These are phyloP conservation scores for Petromus typicus DNA, from an alignment of 2,113 vertebrate genomes.

Conservation along the genomic window DNA sequence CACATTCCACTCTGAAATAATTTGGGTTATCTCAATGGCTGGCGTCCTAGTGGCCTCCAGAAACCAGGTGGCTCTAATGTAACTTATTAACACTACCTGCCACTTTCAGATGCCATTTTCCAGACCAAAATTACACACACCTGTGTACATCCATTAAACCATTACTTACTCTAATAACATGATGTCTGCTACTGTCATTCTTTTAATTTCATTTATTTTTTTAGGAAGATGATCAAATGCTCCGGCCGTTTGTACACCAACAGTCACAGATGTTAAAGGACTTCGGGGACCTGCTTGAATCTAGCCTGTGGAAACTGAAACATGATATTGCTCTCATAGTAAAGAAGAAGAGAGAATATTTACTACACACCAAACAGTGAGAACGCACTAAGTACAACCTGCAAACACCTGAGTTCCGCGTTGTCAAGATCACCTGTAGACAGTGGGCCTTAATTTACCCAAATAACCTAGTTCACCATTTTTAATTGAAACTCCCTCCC, in stretches of 20 bases:
- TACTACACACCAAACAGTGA: slow-evolving; percentile 9
- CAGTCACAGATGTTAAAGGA: slow-evolving; percentile 89
- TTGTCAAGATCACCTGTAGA: background rate
- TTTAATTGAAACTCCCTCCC: background rate
- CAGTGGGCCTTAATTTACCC: background rate
- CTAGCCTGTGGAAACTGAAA: slow-evolving; percentile 90
- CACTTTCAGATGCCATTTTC: background rate
- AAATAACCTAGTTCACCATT: background rate
- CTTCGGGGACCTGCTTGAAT: slow-evolving; percentile 91
- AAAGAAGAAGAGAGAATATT: slow-evolving; percentile 89
- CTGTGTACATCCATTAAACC: accelerated
- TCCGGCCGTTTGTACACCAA: slow-evolving; percentile 89
- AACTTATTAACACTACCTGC: background rate
- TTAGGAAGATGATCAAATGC: slow-evolving; percentile 90
- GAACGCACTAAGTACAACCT: background rate
- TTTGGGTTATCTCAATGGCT: background rate
- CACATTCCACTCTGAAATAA: background rate
- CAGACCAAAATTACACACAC: background rate
- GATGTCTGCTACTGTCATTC: background rate
- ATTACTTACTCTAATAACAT: background rate
- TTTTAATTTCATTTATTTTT: slow-evolving; percentile 16
- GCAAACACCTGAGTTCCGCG: background rate
- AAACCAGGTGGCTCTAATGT: background rate
- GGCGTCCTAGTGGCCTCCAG: background rate
- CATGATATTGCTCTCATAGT: slow-evolving; percentile 92